Percentiles rank a stretch among this genome's conserved stretches.
These are phyloP conservation scores for Siderastrea radians DNA, from an alignment of 92 coral and sea anemone genomes.

Conservation along the genomic window DNA sequence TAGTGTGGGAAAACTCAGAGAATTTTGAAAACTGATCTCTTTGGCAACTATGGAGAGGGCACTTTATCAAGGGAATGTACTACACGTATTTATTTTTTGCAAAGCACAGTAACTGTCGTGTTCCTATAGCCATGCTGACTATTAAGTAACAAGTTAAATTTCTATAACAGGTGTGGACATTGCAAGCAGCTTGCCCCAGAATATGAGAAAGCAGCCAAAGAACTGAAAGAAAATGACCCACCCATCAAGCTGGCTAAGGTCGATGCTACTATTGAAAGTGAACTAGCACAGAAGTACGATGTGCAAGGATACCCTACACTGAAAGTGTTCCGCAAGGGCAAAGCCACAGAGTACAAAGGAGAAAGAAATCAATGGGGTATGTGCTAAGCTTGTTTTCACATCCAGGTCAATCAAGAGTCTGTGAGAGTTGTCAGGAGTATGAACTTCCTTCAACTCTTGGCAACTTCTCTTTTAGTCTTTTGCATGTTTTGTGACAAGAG, in stretches of 20 bases:
- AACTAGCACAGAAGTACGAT: slow-evolving; percentile 80
- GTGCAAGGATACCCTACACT: slow-evolving; percentile 94
- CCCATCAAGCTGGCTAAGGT: slow-evolving; percentile 96
- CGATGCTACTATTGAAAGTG: slow-evolving; percentile 85
- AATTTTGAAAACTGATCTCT: no score
- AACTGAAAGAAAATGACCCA: slow-evolving; percentile 88
- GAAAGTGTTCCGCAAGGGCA: slow-evolving; percentile 96
- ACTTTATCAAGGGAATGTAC: no score
- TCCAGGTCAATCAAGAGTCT: neutral
- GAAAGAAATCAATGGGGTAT: slow-evolving; percentile 89
- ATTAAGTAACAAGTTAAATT: neutral
- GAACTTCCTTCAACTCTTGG: no score
- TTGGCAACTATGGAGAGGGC: no score
- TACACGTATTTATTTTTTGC: no score
- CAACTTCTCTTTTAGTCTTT: no score
- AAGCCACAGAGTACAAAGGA: slow-evolving; percentile 93
- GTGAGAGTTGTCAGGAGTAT: no score
- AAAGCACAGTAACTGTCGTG: no score
- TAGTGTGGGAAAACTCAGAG: no score
- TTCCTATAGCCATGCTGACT: neutral
- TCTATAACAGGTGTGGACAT: slow-evolving; percentile 91
- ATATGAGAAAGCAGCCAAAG: slow-evolving; percentile 96
- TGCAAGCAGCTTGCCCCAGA: slow-evolving; percentile 97
- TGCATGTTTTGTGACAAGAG: no score
- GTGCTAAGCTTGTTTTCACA: neutral